Evolutionary conservation across 2,113 vertebrate species (phyloP), one percentile per base, ranked within the genome.

Genomic region (Oryzias celebensis): DNA sequence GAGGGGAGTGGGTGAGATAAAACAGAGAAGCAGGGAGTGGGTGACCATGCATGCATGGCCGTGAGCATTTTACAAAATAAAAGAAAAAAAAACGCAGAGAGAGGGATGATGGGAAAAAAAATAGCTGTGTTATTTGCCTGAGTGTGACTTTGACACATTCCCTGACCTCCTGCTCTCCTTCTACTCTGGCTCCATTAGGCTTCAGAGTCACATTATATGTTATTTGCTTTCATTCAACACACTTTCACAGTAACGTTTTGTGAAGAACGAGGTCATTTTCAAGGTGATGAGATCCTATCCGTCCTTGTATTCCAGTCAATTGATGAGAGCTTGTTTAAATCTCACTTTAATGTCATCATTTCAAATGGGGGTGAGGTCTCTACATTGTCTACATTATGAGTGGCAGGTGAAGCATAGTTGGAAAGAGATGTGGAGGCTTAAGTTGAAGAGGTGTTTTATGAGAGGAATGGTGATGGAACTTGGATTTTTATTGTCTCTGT

Each of bases 311-410:
- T 64, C 73, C 53, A 67, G 69, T 14, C 75, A 62, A 55, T 0
- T 6, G 16, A 58, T 52, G 15, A 31, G 41, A 54, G 52, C 72
- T 65, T 15, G 61, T 28, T 62, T 66, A 68, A 58, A 50, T 20
- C 50, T 75, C 68, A 67, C 64, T 70, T 75, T 77, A 81, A 62
- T 72, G 49, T 50, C 71, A n/a, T 81, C 60, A 58, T 77, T 79
- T 75, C 52, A 13, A 44, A 1, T 36, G 77, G 62, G 20, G 60
- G 14, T 20, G 44, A 71, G 60, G 17, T 46, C 4, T 5, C 14
- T 45, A 45, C 36, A 65, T 71, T 74, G 65, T 71, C 18, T 52
- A 18, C 43, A 62, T 60, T 59, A 75, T 50, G 62, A 49, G 41
- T 13, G 28, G 15, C 31, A 74, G 68, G 1, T 17, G 50, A 64